Base-by-base conservation (phyloP, 64 coral and sea anemone species). In the Pachyseris speciosa region DNA sequence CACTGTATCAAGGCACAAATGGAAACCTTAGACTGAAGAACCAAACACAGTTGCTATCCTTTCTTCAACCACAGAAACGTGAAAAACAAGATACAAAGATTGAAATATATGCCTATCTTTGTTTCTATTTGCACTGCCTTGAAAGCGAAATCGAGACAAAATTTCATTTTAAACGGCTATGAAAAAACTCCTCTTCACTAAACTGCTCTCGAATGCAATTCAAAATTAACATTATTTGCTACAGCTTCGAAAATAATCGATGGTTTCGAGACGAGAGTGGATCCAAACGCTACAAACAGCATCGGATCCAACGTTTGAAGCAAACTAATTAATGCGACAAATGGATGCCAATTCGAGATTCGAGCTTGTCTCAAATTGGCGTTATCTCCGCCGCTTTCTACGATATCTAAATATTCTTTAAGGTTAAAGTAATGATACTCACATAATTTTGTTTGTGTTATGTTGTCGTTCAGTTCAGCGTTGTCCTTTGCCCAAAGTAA, bases 291-390 rank as follows among this genome's bases (percentile, higher is more conserved):
- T 40, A n/a, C 24, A 41, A 81, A 81, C 67, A 34, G 45, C 32
- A 61, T 40, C 37, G 77, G 32, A 60, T 37, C 29, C 31, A 22
- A 2, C 20, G 36, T 61, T 40, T 19, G 15, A 37, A 53, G 28
- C 25, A 26, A 15, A 79, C 15, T 20, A 32, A 37, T 26, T 37
- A 15, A 60, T 61, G 9, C 33, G 20, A 71, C 34, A 40, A 71
- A 71, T 71, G 67, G 67, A 81, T 81, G 77, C 77, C 27, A 63
- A 60, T 61, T n/a, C 17, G 9, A 15, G 53, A 63, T 61, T 81
- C 53, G 52, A 81, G 53, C 77, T 59, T 58, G 29, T 71, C 67
- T 17, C 5, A 71, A 37, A 27, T 58, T 81, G 38, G 8, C 8
- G 0, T n/a, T n/a, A 61, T 27, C 22, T 81, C 16, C 19, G 53